Percentiles rank a stretch among this genome's conserved stretches.
These are phyloP conservation scores for Pempheris klunzingeri DNA, from an alignment of 2,797 vertebrate species.

Conservation along the genomic window DNA sequence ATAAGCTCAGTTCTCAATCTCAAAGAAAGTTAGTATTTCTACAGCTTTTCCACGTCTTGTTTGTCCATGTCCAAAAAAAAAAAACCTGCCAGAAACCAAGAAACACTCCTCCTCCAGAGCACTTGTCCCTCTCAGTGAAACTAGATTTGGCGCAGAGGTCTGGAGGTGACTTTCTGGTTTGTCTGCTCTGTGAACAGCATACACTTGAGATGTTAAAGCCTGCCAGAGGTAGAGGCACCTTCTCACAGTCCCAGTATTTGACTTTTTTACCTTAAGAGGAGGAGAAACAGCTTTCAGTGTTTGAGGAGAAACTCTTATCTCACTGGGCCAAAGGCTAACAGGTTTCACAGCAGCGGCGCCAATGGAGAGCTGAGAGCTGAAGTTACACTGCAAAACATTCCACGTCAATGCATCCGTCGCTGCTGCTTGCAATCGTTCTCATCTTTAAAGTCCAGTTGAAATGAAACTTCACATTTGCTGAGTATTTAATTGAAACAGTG, in stretches of 20 bases:
- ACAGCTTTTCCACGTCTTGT: too few species aligned
- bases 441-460: neutral
- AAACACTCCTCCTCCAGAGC: neutral
- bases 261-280: neutral
- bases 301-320: conserved; percentile 67
- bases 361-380: conserved; percentile 14
- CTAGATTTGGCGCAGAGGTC: neutral
- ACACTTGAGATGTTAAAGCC: neutral
- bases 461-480: neutral
- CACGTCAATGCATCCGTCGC: neutral
- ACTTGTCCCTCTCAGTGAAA: conserved; percentile 7
- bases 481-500: too few species aligned
- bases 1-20: neutral
- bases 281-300: conserved; percentile 30
- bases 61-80: neutral
- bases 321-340: conserved; percentile 60
- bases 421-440: neutral
- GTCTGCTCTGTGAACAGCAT: neutral
- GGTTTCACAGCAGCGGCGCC: conserved; percentile 51
- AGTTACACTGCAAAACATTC: neutral
- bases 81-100: neutral
- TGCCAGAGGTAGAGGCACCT: neutral
- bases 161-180: conserved; percentile 2
- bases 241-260: conserved; percentile 19
- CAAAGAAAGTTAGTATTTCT: neutral